phyloP scores from a whole-genome alignment of 1,140 invertebrate genomes.

The Hyles euphorbiae region DNA sequence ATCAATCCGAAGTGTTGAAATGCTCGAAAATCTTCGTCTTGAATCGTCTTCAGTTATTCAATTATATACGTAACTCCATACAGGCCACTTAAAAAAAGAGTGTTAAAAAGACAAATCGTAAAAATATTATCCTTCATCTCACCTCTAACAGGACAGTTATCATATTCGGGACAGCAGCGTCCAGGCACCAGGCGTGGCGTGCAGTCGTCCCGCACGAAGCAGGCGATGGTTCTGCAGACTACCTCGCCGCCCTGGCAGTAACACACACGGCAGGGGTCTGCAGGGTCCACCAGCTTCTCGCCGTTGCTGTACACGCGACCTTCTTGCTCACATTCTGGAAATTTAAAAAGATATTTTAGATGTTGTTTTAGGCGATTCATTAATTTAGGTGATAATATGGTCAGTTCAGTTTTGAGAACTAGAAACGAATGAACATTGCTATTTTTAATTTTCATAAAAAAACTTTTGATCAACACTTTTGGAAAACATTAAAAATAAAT shows the following conservation, averaged over 20 bases:
- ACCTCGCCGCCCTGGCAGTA: conserved; percentile 87
- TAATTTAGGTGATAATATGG: too few species aligned
- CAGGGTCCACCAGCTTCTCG: conserved; percentile 81
- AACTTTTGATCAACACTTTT: too few species aligned
- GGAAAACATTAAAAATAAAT: too few species aligned
- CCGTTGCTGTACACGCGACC: conserved; percentile 85
- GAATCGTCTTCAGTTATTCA: too few species aligned
- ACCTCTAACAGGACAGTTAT: conserved; percentile 83
- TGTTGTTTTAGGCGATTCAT: not conserved
- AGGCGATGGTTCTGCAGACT: conserved; percentile 84
- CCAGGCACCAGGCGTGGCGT: conserved; percentile 80
- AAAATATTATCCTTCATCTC: conserved; percentile 1
- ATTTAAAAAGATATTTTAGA: conserved; percentile 1
- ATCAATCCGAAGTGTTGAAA: too few species aligned
- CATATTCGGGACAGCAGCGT: conserved; percentile 86
- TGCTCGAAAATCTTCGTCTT: too few species aligned
- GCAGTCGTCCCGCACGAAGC: conserved; percentile 84
- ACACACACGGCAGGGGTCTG: conserved; percentile 85
- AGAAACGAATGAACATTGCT: too few species aligned
- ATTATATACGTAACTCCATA: too few species aligned
- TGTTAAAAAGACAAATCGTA: not conserved
- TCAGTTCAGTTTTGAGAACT: not conserved
- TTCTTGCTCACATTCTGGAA: conserved; percentile 85
- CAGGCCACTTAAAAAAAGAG: too few species aligned
- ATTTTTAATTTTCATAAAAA: too few species aligned